phyloP scores from a whole-genome alignment of 2,113 vertebrate species.

The Aplodontia rufa region DNA sequence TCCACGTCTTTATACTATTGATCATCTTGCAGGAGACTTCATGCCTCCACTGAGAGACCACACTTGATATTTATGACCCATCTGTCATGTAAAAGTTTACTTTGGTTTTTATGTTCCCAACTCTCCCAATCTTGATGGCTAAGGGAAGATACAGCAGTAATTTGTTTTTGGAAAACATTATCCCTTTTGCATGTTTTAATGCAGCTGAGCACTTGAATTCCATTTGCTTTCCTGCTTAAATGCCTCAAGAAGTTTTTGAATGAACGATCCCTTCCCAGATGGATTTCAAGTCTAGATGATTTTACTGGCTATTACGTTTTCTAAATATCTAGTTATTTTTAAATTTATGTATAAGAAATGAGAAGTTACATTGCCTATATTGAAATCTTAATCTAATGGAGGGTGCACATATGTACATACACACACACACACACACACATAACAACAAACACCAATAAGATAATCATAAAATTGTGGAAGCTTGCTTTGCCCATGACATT shows the following conservation, averaged over 20 bases:
- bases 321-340: conserved; percentile 10
- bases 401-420: background rate
- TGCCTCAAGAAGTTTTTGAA: background rate
- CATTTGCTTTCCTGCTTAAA: background rate
- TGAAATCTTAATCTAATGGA: background rate
- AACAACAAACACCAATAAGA: background rate
- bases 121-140: background rate
- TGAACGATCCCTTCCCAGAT: background rate
- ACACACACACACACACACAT: background rate
- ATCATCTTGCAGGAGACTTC: conserved; percentile 1
- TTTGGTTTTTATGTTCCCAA: conserved; percentile 26
- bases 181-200: background rate
- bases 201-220: background rate
- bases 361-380: background rate
- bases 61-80: conserved; percentile 14
- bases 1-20: background rate
- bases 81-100: background rate
- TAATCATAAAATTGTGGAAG: background rate
- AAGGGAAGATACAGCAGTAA: background rate
- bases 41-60: background rate
- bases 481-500: background rate
- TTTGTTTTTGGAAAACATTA: background rate
- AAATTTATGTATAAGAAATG: background rate
- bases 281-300: background rate
- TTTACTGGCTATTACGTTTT: background rate